Evolutionary conservation across 2,888 invertebrate genomes (phyloP).

Genomic region (Glyphotaelius pellucidus): DNA sequence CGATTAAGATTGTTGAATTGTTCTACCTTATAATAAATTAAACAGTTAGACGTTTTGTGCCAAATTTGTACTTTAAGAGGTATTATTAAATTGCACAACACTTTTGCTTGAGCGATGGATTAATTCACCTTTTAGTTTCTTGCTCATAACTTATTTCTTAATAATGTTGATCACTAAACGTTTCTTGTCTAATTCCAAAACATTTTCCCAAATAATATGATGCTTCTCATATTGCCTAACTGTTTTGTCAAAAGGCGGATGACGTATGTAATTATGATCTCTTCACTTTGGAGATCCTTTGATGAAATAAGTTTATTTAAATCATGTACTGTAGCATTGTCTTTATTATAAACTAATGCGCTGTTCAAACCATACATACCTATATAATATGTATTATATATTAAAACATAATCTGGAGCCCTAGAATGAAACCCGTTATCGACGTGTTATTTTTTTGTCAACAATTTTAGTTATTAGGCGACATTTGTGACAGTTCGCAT

Average conservation of each 20-base stretch:
- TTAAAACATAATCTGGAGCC: neutral
- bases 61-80: slow-evolving; percentile 40
- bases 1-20: neutral
- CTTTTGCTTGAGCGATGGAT: neutral
- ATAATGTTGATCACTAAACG: no score
- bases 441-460: neutral
- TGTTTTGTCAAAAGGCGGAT: no score
- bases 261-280: no score
- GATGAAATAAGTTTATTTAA: neutral
- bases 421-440: neutral
- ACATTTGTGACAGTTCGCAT: neutral
- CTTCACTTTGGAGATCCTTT: no score
- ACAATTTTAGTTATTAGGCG: neutral
- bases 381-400: neutral
- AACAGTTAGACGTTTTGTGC: slow-evolving; percentile 25
- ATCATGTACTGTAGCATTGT: neutral
- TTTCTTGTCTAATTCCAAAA: no score
- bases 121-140: neutral
- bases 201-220: no score
- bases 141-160: neutral
- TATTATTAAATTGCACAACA: neutral
- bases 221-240: no score
- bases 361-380: neutral
- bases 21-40: neutral
- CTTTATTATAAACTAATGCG: neutral